These are phyloP conservation scores for Coleophora deauratella DNA, from an alignment of 2,888 invertebrate species.

Conservation along the genomic window DNA sequence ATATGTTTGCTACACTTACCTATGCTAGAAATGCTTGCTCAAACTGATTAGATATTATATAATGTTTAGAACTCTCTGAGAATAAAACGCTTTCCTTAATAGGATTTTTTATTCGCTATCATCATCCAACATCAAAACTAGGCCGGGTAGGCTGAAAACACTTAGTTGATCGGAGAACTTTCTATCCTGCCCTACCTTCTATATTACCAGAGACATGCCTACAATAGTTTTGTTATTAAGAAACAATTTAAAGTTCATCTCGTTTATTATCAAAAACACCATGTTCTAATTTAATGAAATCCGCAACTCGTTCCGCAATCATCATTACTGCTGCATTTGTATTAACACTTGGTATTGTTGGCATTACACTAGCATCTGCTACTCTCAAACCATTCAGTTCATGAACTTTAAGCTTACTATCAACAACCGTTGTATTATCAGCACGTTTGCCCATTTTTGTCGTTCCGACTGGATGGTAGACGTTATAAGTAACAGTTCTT, in stretches of 20 bases:
- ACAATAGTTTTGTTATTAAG: too few species aligned
- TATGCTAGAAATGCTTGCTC: too few species aligned
- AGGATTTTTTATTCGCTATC: too few species aligned
- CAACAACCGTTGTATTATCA: conserved; percentile 45
- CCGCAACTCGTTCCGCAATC: conserved; percentile 60
- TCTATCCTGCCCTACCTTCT: too few species aligned
- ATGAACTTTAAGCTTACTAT: conserved; percentile 38
- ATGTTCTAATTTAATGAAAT: conserved; percentile 53
- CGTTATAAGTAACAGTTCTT: conserved; percentile 51
- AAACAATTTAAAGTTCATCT: conserved; percentile 37
- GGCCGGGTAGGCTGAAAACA: too few species aligned
- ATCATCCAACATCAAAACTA: too few species aligned
- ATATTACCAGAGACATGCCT: too few species aligned
- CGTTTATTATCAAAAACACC: conserved; percentile 17
- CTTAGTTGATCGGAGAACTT: too few species aligned
- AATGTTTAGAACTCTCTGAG: too few species aligned
- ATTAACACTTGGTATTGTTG: conserved; percentile 58
- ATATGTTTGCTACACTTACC: too few species aligned
- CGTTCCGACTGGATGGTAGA: conserved; percentile 62
- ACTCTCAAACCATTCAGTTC: conserved; percentile 45
- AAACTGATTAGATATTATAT: too few species aligned
- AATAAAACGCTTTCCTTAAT: too few species aligned
- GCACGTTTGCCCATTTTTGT: conserved; percentile 50
- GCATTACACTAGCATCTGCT: conserved; percentile 61
- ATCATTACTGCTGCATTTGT: conserved; percentile 60